A percentile compares a stretch with the other conserved stretches of the same genome.
Evolutionary conservation across 2,797 vertebrate species (phyloP).

Genomic region (Girardinus metallicus): DNA sequence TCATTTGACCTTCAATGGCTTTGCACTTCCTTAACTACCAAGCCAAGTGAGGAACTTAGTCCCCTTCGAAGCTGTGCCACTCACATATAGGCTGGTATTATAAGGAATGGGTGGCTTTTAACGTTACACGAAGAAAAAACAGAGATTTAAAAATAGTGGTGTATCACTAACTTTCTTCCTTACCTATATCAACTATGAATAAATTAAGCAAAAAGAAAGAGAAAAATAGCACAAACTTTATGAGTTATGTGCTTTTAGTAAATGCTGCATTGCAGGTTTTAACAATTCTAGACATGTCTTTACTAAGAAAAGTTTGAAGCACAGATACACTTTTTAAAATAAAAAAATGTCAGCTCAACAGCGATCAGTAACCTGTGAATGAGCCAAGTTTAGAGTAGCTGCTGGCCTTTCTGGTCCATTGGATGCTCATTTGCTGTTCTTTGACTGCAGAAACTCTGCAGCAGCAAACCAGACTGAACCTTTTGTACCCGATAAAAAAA

Average conservation of each 20-base stretch:
- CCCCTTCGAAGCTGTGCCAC: background rate
- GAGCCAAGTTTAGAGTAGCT: background rate
- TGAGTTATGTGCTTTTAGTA: background rate
- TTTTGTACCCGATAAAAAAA: background rate
- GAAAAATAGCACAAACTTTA: background rate
- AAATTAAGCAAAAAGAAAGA: background rate
- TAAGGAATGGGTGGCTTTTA: background rate
- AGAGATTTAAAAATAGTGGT: background rate
- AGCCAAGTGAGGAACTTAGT: background rate
- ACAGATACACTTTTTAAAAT: background rate
- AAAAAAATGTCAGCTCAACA: background rate
- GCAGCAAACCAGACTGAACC: background rate
- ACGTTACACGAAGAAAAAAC: background rate
- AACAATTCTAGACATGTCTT: background rate
- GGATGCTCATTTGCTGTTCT: background rate
- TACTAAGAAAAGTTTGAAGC: background rate
- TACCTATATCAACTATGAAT: background rate
- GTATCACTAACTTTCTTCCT: background rate
- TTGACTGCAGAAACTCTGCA: background rate
- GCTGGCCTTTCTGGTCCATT: background rate
- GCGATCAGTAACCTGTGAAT: background rate
- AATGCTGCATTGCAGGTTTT: background rate
- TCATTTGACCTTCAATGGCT: background rate
- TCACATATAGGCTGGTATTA: background rate
- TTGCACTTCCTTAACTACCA: background rate